Base-by-base conservation (phyloP, 92 coral and sea anemone species). In the Porites cylindrica region DNA sequence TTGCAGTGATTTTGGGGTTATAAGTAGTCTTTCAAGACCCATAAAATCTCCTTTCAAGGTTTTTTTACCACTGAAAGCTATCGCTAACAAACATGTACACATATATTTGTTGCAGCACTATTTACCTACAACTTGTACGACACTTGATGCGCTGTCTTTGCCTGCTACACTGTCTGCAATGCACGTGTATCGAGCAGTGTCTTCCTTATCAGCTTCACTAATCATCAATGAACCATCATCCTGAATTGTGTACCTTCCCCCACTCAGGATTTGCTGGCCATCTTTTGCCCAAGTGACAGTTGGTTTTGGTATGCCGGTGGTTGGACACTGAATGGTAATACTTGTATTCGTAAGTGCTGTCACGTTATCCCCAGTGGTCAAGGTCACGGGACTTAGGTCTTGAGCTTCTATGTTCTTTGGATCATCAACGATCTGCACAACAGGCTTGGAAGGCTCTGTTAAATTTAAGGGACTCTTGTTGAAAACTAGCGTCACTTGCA, bases 221-320 rank as follows among this genome's bases (percentile, higher is more conserved):
- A 85, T 67, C 82, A 64, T 47, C 53, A 88, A 82, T 24, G 80
- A 84, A 13, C 75, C 79, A 47, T 88, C 89, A 53, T 76, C 73
- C 29, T 63, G 62, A 61, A 88, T 56, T 51, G 71, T 86, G 53
- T 72, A 58, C 43, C 91, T 62, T 4, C 38, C 68, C 12, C 17
- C 71, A 21, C 38, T 32, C 20, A 47, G 7, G 12, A 94, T 66
- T 12, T 70, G 75, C 76, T 83, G 78, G 12, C 92, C 87, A 56
- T 91, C 83, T 38, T 87, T 91, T 72, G 43, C 68, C 98, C 98
- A 94, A 62, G 94, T 84, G 72, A 94, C 85, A 19, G 68, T 53
- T 8, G 98, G 98, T 62, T n/a, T 73, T 20, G 98, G 98, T 38
- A 91, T 82, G 3, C 98, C 98, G 23, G 75, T 66, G 18, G 87